Percentiles rank a stretch among this genome's conserved stretches.
Evolutionary conservation across 1,140 invertebrate genomes (phyloP).

Genomic region (Euwallacea fornicatus): DNA sequence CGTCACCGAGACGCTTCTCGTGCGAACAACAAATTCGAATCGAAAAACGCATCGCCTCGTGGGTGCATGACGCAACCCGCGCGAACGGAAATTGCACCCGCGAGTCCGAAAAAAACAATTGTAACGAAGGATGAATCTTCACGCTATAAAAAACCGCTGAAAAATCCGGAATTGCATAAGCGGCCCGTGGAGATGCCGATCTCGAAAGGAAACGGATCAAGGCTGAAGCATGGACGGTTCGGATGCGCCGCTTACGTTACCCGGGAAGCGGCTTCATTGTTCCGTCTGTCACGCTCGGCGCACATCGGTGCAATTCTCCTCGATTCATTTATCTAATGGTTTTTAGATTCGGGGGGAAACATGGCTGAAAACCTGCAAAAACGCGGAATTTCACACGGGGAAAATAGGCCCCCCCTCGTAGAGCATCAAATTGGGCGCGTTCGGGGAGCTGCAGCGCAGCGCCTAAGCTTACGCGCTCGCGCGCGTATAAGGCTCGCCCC

Average conservation of each 20-base stretch:
- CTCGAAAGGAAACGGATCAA: constrained; percentile 33
- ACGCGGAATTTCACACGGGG: too few species aligned
- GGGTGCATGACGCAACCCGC: not conserved
- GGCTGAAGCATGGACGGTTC: constrained; percentile 11
- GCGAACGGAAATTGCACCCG: constrained; percentile 9
- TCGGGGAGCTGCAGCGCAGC: too few species aligned
- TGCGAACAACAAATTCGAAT: not conserved
- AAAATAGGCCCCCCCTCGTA: too few species aligned
- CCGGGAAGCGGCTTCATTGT: constrained; percentile 28
- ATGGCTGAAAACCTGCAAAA: too few species aligned
- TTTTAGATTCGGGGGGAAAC: too few species aligned
- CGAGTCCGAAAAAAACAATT: constrained; percentile 8
- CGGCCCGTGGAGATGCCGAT: constrained; percentile 22
- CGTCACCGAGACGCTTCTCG: not conserved
- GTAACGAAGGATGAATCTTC: constrained; percentile 27
- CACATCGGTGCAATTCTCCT: constrained; percentile 25
- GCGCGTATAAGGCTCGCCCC: too few species aligned
- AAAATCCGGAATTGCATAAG: constrained; percentile 35
- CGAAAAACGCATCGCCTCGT: not conserved
- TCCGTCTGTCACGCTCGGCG: constrained; percentile 27
- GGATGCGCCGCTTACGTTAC: constrained; percentile 5
- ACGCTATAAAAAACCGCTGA: constrained; percentile 24
- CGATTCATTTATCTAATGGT: too few species aligned
- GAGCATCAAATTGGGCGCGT: too few species aligned
- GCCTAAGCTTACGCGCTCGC: too few species aligned